Evolutionary conservation across 2,113 vertebrate genomes (phyloP).

Genomic region (Varanus salvator): DNA sequence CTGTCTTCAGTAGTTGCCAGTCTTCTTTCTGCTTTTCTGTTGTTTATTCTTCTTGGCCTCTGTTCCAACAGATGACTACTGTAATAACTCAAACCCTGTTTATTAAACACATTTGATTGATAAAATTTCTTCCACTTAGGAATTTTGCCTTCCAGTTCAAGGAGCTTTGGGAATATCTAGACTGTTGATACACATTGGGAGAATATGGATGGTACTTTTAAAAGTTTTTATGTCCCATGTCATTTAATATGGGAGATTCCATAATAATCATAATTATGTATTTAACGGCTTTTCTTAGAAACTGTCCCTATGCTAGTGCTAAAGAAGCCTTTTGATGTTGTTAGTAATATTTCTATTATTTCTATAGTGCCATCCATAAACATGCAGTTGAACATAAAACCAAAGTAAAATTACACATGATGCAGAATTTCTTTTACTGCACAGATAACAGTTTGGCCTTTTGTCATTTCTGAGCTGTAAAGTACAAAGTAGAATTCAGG

Average conservation of each 20-base stretch:
- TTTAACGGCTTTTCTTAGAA: background rate
- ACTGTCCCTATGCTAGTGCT: background rate
- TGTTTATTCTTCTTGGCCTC: background rate
- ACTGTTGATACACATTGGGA: background rate
- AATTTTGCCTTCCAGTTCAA: background rate
- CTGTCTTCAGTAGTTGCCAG: background rate
- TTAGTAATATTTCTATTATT: background rate
- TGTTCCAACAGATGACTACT: background rate
- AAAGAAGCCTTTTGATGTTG: background rate
- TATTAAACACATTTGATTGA: background rate
- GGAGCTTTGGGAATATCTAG: background rate
- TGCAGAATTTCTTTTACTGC: background rate
- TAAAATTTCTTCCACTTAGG: background rate
- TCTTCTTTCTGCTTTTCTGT: background rate
- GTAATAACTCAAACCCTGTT: background rate
- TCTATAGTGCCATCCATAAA: background rate
- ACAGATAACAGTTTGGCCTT: background rate
- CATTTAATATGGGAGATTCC: background rate
- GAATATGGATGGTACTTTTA: background rate
- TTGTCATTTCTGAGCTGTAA: constrained; percentile 7
- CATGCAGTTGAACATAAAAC: background rate
- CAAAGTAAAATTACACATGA: background rate
- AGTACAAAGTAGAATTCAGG: background rate
- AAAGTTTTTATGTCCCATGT: background rate
- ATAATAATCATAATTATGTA: background rate